A percentile compares a stretch with the other conserved stretches of the same genome.
Conservation (phyloP, 2,888 invertebrate species). For the Hydriomena furcata region DNA sequence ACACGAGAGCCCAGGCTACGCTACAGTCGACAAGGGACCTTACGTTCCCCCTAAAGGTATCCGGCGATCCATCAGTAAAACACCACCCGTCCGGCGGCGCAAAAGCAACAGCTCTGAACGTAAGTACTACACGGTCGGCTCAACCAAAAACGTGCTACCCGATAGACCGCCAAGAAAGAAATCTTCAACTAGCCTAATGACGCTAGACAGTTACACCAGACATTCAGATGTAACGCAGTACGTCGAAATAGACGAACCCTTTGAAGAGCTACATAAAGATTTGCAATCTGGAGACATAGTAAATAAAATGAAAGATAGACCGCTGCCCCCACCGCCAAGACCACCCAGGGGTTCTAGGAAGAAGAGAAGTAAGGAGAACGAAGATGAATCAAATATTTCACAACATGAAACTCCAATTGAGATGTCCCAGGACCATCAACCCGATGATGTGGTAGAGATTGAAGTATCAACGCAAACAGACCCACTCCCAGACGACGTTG, state of each 20-base stretch:
- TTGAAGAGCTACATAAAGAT: conserved; percentile 84
- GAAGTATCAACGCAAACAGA: conserved; percentile 94
- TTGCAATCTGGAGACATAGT: conserved; percentile 90
- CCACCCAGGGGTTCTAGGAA: conserved; percentile 87
- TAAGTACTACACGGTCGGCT: conserved; percentile 87
- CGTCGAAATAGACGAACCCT: conserved; percentile 84
- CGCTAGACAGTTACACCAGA: conserved; percentile 78
- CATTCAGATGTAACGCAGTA: conserved; percentile 82
- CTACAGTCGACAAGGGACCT: conserved; percentile 89
- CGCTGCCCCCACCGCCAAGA: conserved; percentile 93
- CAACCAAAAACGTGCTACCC: conserved; percentile 75
- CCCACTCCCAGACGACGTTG: conserved; percentile 90
- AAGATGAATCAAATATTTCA: conserved; percentile 39
- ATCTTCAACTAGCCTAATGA: conserved; percentile 81
- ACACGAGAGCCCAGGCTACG: conserved; percentile 86
- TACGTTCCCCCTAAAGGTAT: conserved; percentile 85
- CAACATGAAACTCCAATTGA: conserved; percentile 40
- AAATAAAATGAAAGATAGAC: conserved; percentile 92
- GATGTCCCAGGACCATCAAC: conserved; percentile 44
- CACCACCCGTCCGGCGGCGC: conserved; percentile 70
- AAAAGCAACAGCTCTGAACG: conserved; percentile 80
- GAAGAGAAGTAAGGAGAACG: conserved; percentile 53
- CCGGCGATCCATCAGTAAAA: conserved; percentile 81
- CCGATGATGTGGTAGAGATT: conserved; percentile 82
- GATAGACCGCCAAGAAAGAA: conserved; percentile 86